phyloP scores from a whole-genome alignment of 2,888 invertebrate genomes.

The Arctia plantaginis region DNA sequence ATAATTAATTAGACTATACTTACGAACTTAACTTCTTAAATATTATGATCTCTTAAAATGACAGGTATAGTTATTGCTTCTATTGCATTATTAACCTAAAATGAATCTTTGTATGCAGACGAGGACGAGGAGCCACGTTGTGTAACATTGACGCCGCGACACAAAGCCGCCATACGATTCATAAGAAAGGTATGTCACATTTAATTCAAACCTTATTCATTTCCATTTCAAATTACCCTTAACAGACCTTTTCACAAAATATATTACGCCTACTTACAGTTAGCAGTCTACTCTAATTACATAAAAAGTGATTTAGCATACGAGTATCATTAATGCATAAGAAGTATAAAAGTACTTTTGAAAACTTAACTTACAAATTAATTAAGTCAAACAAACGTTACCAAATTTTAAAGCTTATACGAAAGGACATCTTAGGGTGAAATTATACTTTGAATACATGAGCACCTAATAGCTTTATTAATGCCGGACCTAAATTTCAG shows the following conservation, averaged over 20 bases:
- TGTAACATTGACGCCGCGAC: conserved; percentile 93
- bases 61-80: conserved; percentile 24
- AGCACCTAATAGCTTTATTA: conserved; percentile 36
- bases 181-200: conserved; percentile 92
- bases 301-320: too few relatives aligned
- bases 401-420: background rate
- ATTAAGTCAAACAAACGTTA: background rate
- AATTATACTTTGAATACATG: conserved; percentile 16
- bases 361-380: background rate
- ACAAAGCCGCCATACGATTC: conserved; percentile 96
- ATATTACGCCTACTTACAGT: conserved; percentile 22
- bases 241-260: background rate
- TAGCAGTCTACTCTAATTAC: conserved; percentile 23
- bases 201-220: conserved; percentile 5
- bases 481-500: conserved; percentile 23
- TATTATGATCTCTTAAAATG: conserved; percentile 26
- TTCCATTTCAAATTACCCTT: conserved; percentile 3
- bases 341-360: too few relatives aligned
- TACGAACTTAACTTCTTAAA: conserved; percentile 21
- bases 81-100: conserved; percentile 20
- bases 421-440: conserved; percentile 12
- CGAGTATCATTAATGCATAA: too few relatives aligned
- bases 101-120: conserved; percentile 83
- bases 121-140: conserved; percentile 93
- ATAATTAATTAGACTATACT: background rate